Evolutionary conservation across 2,113 vertebrate species (phyloP), one percentile per base, ranked within the genome.

Genomic region (Regulus satrapa): DNA sequence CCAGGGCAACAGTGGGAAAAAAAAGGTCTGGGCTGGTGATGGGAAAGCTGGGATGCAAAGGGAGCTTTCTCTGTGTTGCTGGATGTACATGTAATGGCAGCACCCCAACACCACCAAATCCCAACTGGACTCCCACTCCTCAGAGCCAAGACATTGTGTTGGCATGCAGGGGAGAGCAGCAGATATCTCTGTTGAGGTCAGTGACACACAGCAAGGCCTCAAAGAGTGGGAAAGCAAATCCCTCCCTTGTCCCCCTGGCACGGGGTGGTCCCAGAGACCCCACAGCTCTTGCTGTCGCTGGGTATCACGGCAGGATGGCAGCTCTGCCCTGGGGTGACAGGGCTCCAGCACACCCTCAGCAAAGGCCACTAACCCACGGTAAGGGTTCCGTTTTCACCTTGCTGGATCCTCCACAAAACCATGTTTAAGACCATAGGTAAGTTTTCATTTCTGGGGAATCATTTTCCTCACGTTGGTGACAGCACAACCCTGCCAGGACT

Each of bases 261-360:
- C 11, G 26, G 45, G 34, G 20, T 0, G 2, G 14, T 55, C 43
- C 62, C 9, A 1, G 55, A 85, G 36, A 77, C 28, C 64, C 40
- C 9, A 0, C 8, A 34, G 38, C 5, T 54, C 32, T 72, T 75
- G 41, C 23, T 85, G 21, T 18, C 1, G 0, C 9, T 54, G 45
- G 32, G 18, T 36, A 6, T 25, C 56, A 45, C 0, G 11, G 78
- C 55, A 64, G 69, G 45, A 46, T 26, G 2, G 1, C 66, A 74
- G 56, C 18, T 26, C n/a, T 18, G 10, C 61, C 32, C 75, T 20
- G 1, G 16, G n/a, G 4, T 3, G 45, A 12, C 61, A 43, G 26
- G 13, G 61, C 59, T 81, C 26, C 36, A 62, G 62, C 32, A 77
- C 32, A 32, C 12, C 58, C 58, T 48, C 80, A 73, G 58, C 68